These are phyloP conservation scores for Ctena decussata DNA, from an alignment of 2,888 invertebrate genomes.

Conservation along the genomic window DNA sequence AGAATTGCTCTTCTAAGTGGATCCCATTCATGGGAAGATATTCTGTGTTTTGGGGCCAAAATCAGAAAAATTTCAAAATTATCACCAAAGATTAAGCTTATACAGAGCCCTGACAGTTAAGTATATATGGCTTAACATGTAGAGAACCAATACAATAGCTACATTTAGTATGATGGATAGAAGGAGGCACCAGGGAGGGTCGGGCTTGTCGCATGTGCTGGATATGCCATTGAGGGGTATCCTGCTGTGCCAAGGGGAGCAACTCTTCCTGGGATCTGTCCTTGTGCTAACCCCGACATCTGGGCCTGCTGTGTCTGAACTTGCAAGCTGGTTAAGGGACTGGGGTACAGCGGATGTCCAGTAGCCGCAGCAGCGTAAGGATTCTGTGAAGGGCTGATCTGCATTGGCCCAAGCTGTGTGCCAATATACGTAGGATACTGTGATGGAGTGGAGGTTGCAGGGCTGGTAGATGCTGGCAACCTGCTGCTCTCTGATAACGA, in stretches of 20 bases:
- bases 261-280: constrained; percentile 4
- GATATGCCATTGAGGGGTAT: background rate
- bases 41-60: too few species aligned
- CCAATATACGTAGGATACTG: constrained; percentile 60
- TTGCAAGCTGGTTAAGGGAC: constrained; percentile 52
- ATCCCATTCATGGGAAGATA: too few species aligned
- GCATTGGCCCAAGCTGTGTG: constrained; percentile 58
- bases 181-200: constrained; percentile 19
- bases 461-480: constrained; percentile 29
- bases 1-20: too few species aligned
- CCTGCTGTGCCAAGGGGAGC: background rate
- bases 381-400: constrained; percentile 64
- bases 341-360: constrained; percentile 62
- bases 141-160: background rate
- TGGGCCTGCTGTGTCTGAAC: constrained; percentile 51
- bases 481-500: constrained; percentile 22
- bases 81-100: too few species aligned
- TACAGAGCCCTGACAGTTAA: too few species aligned
- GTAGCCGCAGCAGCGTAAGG: constrained; percentile 56
- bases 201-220: background rate
- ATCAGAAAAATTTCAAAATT: too few species aligned
- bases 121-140: too few species aligned
- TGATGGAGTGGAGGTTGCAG: constrained; percentile 31
- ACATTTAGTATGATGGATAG: background rate
- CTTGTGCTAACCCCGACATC: background rate